Base-by-base conservation (phyloP, 2,888 invertebrate genomes). In the Lithophane semibrunnea region DNA sequence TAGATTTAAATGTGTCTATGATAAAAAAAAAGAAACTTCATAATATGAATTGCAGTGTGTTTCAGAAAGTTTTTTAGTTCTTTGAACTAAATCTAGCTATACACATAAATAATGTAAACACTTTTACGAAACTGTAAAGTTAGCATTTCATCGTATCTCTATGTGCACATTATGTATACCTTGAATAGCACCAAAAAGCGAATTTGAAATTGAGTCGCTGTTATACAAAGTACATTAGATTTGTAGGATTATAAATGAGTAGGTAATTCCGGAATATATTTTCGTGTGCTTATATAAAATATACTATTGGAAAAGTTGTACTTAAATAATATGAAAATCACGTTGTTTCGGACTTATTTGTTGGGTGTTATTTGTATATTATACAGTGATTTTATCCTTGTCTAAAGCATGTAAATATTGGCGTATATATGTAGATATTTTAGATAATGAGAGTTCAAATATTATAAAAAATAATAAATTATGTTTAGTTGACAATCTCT, bases 401-500 rank as follows among this genome's bases (percentile, higher is more conserved):
- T 93, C 94, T 93, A 93, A 94, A 92, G 93, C 94, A 93, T 96
- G 96, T 96, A 96, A 93, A 96, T 96, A 96, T 92, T 92, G 90
- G 91, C 94, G 94, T 94, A 93, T 92, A 94, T 91, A 91, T 96
- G 95, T 96, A 96, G 96, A 96, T 96, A 96, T 94, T 93, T 94
- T 95, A 96, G 95, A 94, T 94, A 94, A 95, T 93, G 93, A 95
- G 94, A 96, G 96, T 96, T 96, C 96, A 96, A 96, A 96, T 95
- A 96, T 95, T 95, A 95, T 95, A 91, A 94, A 89, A 91, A 95
- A 93, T 93, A 95, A 95, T 95, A 96, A 96, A 96, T 95, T 94
- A 96, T 95, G 95, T 95, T 96, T 96, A 96, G 96, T 96, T 96
- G 95, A 95, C 87, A 81, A 60, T 75, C n/a, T 82, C 74, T 86